Conservation (phyloP, 2,113 vertebrate species). For the Geococcyx californianus region DNA sequence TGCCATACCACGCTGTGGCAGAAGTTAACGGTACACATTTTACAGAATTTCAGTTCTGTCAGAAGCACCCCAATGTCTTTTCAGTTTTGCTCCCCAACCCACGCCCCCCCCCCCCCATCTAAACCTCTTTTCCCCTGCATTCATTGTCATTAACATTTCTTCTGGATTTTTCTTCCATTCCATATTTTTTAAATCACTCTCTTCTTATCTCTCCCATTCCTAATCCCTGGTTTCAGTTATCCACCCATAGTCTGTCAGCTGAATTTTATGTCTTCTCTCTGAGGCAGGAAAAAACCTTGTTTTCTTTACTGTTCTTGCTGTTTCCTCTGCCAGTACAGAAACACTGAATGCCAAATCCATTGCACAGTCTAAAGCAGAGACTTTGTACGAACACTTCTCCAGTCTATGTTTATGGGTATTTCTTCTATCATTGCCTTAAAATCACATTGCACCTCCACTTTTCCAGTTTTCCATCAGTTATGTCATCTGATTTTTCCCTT, state of each 20-base stretch:
- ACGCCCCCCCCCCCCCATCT: too few species aligned
- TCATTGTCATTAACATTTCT: background rate
- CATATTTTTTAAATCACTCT: background rate
- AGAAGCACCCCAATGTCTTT: background rate
- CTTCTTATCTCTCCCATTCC: background rate
- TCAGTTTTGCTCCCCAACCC: background rate
- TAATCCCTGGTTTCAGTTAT: background rate
- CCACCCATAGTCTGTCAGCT: background rate
- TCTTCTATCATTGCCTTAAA: background rate
- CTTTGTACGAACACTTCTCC: rapidly evolving
- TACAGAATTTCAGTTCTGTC: background rate
- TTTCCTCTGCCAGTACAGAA: background rate
- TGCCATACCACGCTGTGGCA: background rate
- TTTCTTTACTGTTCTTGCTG: background rate
- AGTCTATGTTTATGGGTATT: background rate
- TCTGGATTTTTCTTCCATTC: background rate
- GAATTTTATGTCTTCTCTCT: background rate
- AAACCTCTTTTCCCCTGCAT: too few species aligned
- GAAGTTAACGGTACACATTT: background rate
- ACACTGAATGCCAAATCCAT: background rate
- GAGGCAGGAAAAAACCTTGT: background rate
- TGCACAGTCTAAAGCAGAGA: background rate
- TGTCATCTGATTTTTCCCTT: background rate
- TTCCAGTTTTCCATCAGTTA: background rate
- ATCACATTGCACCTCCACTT: background rate